Evolutionary conservation across 2,888 invertebrate species (phyloP).

Genomic region (Monopis laevigella): DNA sequence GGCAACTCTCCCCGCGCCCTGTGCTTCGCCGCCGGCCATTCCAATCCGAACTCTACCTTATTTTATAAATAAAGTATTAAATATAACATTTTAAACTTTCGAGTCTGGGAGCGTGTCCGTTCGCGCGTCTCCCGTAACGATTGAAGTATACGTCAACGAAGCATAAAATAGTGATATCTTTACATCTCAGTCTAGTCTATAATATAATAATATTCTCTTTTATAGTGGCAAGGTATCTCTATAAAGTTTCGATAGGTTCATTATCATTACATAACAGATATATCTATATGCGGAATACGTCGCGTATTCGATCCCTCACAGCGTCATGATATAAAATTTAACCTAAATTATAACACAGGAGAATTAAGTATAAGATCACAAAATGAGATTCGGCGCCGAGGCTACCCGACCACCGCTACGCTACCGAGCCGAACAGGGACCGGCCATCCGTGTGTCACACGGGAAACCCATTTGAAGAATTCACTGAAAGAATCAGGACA

Average conservation of each 20-base stretch:
- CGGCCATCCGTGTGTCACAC: no score
- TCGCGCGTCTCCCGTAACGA: background rate
- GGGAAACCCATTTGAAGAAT: no score
- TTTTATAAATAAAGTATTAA: conserved; percentile 44
- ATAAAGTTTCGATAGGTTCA: conserved; percentile 65
- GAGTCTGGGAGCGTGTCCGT: background rate
- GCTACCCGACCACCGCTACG: conserved; percentile 44
- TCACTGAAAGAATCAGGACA: no score
- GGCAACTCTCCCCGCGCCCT: conserved; percentile 15
- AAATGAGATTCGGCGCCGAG: conserved; percentile 68
- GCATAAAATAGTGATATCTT: conserved; percentile 68
- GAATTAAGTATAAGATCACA: conserved; percentile 69
- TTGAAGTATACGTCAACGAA: conserved; percentile 58
- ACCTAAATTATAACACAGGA: conserved; percentile 68
- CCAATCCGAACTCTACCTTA: conserved; percentile 38
- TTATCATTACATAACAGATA: conserved; percentile 62
- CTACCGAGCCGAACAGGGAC: conserved; percentile 28
- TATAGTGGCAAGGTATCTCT: conserved; percentile 66
- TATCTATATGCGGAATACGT: conserved; percentile 60
- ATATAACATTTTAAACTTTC: conserved; percentile 43
- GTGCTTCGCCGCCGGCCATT: conserved; percentile 23
- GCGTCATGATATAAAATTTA: conserved; percentile 68
- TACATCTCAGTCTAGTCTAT: conserved; percentile 68
- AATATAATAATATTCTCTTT: conserved; percentile 54
- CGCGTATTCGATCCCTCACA: conserved; percentile 61